Evolutionary conservation across 1,140 invertebrate species (phyloP).

Genomic region (Drosophila teissieri): DNA sequence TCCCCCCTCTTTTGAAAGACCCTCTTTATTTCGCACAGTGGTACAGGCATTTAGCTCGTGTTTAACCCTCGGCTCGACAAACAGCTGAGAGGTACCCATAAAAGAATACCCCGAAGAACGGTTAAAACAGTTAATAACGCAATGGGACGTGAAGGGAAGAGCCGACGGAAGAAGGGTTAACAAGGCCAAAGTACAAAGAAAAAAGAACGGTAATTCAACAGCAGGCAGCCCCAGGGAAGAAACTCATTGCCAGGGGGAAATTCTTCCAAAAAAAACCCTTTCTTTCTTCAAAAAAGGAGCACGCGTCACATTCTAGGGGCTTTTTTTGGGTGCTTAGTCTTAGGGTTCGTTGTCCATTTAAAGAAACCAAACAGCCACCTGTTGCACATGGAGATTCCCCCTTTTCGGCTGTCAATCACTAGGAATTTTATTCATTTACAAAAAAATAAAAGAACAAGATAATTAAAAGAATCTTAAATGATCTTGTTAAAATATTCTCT

Average conservation of each 20-base stretch:
- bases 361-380: constrained; percentile 24
- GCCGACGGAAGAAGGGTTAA: constrained; percentile 42
- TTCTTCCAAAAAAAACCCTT: not conserved
- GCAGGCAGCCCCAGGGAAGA: constrained; percentile 16
- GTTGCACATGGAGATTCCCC: constrained; percentile 24
- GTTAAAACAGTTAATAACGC: constrained; percentile 1
- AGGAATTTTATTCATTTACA: not conserved
- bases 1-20: not conserved
- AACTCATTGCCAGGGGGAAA: constrained; percentile 7
- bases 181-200: constrained; percentile 1
- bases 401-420: constrained; percentile 8
- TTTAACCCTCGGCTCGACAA: constrained; percentile 35
- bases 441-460: no score
- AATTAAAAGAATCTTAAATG: no score
- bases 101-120: constrained; percentile 14
- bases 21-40: constrained; percentile 54
- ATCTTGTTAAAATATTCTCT: no score
- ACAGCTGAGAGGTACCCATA: constrained; percentile 32
- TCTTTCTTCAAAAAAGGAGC: constrained; percentile 1
- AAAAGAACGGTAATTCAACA: constrained; percentile 54
- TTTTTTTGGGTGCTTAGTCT: constrained; percentile 10
- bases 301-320: constrained; percentile 11
- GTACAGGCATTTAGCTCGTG: constrained; percentile 69
- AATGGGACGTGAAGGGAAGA: not conserved
- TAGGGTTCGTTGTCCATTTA: constrained; percentile 22